A percentile compares a stretch with the other conserved stretches of the same genome.
Conservation (phyloP, 2,888 invertebrate genomes). For the Chaetogeoica ovagalla region DNA sequence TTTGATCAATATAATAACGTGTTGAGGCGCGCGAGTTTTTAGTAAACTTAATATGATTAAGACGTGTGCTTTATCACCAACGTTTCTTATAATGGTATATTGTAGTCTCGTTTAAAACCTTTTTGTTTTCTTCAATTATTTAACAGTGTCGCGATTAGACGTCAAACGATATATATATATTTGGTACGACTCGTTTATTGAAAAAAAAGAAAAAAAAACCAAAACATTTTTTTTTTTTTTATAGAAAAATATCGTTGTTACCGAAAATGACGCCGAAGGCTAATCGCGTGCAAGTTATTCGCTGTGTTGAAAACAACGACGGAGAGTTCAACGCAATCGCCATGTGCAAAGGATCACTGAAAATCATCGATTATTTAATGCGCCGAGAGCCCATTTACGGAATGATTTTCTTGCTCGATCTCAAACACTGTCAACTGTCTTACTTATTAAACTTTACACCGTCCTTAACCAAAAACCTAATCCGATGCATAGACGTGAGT, state of each 20-base stretch:
- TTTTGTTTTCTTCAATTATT: too few species aligned
- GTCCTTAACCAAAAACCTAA: slow-evolving; percentile 30
- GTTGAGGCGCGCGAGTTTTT: too few species aligned
- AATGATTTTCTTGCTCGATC: slow-evolving; percentile 30
- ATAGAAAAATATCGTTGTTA: slow-evolving; percentile 28
- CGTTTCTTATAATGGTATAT: too few species aligned
- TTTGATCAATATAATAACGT: too few species aligned
- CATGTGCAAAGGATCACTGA: slow-evolving; percentile 35
- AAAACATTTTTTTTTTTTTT: neutral
- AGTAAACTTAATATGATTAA: too few species aligned
- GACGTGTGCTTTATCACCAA: too few species aligned
- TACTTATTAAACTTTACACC: slow-evolving; percentile 39
- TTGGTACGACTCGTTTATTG: neutral
- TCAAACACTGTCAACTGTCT: slow-evolving; percentile 35
- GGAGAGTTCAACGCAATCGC: slow-evolving; percentile 22
- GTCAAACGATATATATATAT: too few species aligned
- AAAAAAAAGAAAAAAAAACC: neutral
- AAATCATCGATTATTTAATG: slow-evolving; percentile 34
- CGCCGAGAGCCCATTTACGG: slow-evolving; percentile 41
- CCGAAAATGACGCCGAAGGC: slow-evolving; percentile 42
- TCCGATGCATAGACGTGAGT: slow-evolving; percentile 39
- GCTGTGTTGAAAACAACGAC: slow-evolving; percentile 33
- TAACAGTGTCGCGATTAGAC: too few species aligned
- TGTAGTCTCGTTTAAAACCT: too few species aligned
- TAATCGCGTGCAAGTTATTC: slow-evolving; percentile 31